Base-by-base conservation (phyloP, 1,140 invertebrate species). In the Protaetia brevitarsis region DNA sequence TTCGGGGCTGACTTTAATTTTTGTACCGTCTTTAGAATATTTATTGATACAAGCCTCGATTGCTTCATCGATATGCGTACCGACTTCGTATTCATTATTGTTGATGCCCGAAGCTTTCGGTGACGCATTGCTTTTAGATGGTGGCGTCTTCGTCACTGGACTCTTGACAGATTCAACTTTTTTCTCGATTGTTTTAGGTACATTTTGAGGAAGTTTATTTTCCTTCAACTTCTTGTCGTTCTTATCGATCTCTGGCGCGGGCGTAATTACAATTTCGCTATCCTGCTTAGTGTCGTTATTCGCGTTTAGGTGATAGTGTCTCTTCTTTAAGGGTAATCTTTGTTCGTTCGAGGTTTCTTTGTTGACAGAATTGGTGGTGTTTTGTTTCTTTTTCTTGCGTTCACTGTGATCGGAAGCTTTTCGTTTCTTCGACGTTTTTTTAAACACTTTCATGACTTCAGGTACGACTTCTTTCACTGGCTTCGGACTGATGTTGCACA, bases 241-340 rank as follows among this genome's bases (percentile, higher is more conserved):
- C 2, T 29, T 21, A 27, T 69, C 61, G 3, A 63, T 65, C 58
- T 72, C 72, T 21, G 37, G 62, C 63, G 70, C 72, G 58, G 34
- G 7, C 10, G 36, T 28, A 34, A 60, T 34, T 3, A 63, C 13
- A 11, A 31, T 16, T 8, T 57, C 57, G 11, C 29, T 29, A 19
- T 60, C 28, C n/a, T 41, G 63, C 28, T 66, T 63, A 60, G 27
- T 34, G 5, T 67, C 37, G 27, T 60, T 68, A 34, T 67, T 70
- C 56, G 65, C 64, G 2, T 66, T 66, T 30, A 92, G 83, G 70
- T 93, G 89, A 79, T 95, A 93, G 80, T 96, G 94, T 2, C 95
- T 83, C 77, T 97, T 97, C 76, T 97, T 97, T 26, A 97, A 80
- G 1, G 95, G 95, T 62, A 97, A 80, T 72, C 94, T 87, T 74